phyloP scores from a whole-genome alignment of 2,797 vertebrate species.

The Denticeps clupeoides region DNA sequence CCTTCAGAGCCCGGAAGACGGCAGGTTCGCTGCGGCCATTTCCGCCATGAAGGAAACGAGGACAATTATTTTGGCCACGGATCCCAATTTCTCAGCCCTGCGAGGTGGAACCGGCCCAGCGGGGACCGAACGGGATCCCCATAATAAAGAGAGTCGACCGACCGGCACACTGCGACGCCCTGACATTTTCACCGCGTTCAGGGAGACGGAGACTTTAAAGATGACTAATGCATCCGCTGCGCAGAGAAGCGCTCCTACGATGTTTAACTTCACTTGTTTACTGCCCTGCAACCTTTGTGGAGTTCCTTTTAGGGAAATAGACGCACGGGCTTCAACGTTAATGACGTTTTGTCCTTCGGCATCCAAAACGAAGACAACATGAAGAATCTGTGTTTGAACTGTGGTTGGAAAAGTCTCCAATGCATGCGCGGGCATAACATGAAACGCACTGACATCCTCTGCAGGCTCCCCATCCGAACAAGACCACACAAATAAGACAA shows the following conservation, averaged over 20 bases:
- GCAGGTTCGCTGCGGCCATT: slow-evolving; percentile 37
- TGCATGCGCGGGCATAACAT: too few species aligned
- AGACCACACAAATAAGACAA: too few species aligned
- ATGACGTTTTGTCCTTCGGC: too few species aligned
- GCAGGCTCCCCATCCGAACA: too few species aligned
- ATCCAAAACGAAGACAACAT: too few species aligned
- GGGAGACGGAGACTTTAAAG: background rate
- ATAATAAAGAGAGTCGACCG: slow-evolving; percentile 31
- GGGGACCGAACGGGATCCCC: slow-evolving; percentile 25
- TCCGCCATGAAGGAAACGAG: slow-evolving; percentile 37
- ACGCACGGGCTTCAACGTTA: too few species aligned
- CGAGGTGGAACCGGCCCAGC: slow-evolving; percentile 41
- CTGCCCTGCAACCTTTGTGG: too few species aligned
- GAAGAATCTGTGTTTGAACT: too few species aligned
- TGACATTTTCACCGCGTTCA: slow-evolving; percentile 9
- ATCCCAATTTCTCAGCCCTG: slow-evolving; percentile 45
- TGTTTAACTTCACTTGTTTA: background rate
- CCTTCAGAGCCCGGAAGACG: slow-evolving; percentile 41
- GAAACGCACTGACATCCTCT: too few species aligned
- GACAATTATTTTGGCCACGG: slow-evolving; percentile 51
- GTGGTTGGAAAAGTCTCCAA: too few species aligned
- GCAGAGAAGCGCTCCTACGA: background rate
- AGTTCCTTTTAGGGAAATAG: too few species aligned
- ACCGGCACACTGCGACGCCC: slow-evolving; percentile 20
- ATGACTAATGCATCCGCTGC: background rate